Evolutionary conservation across 2,888 invertebrate genomes (phyloP).

Genomic region (Liodrosophila aerea): DNA sequence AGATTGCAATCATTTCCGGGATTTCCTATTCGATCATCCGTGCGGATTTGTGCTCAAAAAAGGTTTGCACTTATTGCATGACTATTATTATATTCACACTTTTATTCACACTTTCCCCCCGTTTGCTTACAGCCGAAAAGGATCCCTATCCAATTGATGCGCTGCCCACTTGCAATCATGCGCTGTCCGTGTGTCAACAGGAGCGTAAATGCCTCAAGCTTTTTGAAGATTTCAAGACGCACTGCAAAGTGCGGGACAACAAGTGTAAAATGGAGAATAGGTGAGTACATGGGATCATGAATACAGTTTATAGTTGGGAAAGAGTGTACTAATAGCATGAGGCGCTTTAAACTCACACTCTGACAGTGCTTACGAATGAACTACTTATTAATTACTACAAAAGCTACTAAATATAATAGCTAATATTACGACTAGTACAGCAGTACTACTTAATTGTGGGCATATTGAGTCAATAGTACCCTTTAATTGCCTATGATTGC

Average conservation of each 20-base stretch:
- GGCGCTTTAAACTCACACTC: no score
- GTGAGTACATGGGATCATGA: slow-evolving; percentile 83
- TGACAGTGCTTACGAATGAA: no score
- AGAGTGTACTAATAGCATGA: background rate
- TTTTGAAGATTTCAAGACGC: slow-evolving; percentile 92
- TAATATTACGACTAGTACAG: no score
- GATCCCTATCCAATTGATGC: slow-evolving; percentile 95
- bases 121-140: slow-evolving; percentile 85
- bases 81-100: no score
- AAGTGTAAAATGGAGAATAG: slow-evolving; percentile 95
- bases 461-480: no score
- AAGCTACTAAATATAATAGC: no score
- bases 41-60: slow-evolving; percentile 95
- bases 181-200: slow-evolving; percentile 91
- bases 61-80: no score
- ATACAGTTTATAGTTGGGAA: background rate
- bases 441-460: no score
- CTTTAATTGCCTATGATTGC: slow-evolving; percentile 25
- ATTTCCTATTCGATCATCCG: slow-evolving; percentile 96
- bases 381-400: no score
- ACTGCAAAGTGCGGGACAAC: slow-evolving; percentile 93
- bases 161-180: slow-evolving; percentile 94
- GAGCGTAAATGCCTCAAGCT: slow-evolving; percentile 91
- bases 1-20: slow-evolving; percentile 95
- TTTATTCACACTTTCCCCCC: no score